A percentile compares a stretch with the other conserved stretches of the same genome.
Conservation (phyloP, 2,113 vertebrate species). For the Platichthys flesus region DNA sequence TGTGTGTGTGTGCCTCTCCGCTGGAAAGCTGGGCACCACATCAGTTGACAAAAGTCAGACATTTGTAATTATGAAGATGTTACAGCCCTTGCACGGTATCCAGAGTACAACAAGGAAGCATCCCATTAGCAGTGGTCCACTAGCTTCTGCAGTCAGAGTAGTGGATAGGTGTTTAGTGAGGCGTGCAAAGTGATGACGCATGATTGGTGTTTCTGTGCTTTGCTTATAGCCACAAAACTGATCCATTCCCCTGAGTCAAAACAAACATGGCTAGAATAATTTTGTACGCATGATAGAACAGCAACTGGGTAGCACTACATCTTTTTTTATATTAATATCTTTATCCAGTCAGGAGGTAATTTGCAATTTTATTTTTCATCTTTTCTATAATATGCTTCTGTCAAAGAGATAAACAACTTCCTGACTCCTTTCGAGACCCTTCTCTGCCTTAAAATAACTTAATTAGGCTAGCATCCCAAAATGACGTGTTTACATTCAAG, state of each 20-base stretch:
- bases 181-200: neutral
- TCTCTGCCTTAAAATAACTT: neutral
- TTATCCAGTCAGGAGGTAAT: neutral
- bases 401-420: constrained; percentile 1
- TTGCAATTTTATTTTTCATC: neutral
- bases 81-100: neutral
- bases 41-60: constrained; percentile 5
- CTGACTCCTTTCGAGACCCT: neutral
- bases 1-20: neutral
- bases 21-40: constrained; percentile 13
- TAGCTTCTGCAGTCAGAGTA: neutral
- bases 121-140: neutral
- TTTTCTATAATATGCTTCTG: neutral
- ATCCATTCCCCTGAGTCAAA: constrained; percentile 6
- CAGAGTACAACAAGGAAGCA: neutral
- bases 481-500: too few relatives aligned
- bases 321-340: neutral
- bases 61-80: constrained; percentile 25
- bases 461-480: neutral
- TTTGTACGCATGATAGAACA: neutral
- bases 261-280: neutral
- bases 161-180: neutral
- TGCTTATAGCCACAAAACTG: neutral
- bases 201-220: neutral
- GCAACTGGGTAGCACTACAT: neutral